phyloP scores from a whole-genome alignment of 1,140 invertebrate species.

The Leptonema lineaticorne region DNA sequence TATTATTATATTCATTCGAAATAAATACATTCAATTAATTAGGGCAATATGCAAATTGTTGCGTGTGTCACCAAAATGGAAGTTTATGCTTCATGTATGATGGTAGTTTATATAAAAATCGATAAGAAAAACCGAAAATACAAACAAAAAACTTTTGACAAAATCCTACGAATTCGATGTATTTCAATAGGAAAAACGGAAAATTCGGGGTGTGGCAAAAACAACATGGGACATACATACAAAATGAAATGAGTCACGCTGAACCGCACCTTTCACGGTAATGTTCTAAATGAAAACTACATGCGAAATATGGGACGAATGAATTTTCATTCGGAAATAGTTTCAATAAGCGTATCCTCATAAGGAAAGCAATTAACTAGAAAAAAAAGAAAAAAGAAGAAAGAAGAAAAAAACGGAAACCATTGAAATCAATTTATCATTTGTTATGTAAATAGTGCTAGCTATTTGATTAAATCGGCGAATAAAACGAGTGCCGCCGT shows the following conservation, averaged over 20 bases:
- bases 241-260: constrained; percentile 20
- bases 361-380: not conserved
- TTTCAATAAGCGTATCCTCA: not conserved
- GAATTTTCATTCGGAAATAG: not conserved
- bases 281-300: constrained; percentile 16
- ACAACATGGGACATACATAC: constrained; percentile 12
- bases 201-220: constrained; percentile 21
- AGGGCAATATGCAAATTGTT: constrained; percentile 4
- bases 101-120: not conserved
- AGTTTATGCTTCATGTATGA: not conserved
- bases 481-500: constrained; percentile 2
- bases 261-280: not conserved
- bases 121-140: not conserved
- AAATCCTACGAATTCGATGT: not conserved
- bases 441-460: not conserved
- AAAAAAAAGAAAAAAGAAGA: not conserved
- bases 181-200: not conserved
- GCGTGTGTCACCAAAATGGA: not conserved
- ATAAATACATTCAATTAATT: not conserved
- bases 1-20: not conserved
- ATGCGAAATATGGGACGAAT: not conserved
- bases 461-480: constrained; percentile 7
- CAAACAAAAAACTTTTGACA: not conserved
- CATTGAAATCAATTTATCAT: not conserved
- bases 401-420: not conserved